These are phyloP conservation scores for Syrmaticus mikado DNA, from an alignment of 2,113 vertebrate genomes.

Conservation along the genomic window DNA sequence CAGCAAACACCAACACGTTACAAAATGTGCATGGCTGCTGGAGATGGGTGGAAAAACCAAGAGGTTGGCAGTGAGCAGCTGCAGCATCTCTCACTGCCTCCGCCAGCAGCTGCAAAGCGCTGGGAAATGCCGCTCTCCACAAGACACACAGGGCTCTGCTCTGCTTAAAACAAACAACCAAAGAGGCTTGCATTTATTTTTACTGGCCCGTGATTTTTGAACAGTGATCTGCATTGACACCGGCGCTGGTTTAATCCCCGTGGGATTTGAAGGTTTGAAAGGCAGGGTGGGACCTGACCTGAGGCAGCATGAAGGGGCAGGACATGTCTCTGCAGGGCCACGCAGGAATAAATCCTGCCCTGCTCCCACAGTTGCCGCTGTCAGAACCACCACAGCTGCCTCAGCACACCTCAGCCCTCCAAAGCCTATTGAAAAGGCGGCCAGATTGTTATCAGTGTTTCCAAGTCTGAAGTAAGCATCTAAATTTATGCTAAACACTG, in stretches of 20 bases:
- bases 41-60: not conserved
- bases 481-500: not conserved
- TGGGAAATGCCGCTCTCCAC: slow-evolving; percentile 48
- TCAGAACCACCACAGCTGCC: not conserved
- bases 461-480: not conserved
- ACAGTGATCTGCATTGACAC: not conserved
- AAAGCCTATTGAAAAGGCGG: not conserved
- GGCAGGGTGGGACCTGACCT: not conserved
- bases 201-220: slow-evolving; percentile 18
- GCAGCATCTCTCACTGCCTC: not conserved
- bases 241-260: not conserved
- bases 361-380: not conserved
- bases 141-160: slow-evolving; percentile 3
- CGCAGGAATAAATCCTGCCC: accelerated
- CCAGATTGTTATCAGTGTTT: not conserved
- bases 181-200: slow-evolving; percentile 36
- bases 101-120: not conserved
- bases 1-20: not conserved
- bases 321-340: not conserved
- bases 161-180: slow-evolving; percentile 12
- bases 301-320: not conserved
- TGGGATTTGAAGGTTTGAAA: not conserved
- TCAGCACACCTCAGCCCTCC: not conserved
- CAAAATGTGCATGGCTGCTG: not conserved
- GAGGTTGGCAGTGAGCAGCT: not conserved